A percentile compares a stretch with the other conserved stretches of the same genome.
Evolutionary conservation across 2,797 vertebrate genomes (phyloP).

Genomic region (Mormyrus hasselquistii): DNA sequence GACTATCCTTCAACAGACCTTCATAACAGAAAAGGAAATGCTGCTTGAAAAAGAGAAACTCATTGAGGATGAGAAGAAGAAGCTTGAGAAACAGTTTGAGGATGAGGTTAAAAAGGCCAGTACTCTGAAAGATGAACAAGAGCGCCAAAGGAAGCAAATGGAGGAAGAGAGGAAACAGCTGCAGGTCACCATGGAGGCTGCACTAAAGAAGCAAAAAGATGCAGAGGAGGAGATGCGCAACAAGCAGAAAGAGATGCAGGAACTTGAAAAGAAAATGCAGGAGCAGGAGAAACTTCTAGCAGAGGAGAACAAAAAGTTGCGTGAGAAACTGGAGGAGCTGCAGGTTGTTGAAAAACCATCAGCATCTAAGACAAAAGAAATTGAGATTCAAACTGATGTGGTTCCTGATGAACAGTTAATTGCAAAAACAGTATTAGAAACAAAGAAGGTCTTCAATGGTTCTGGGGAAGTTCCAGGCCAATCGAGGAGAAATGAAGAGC

Average conservation of each 20-base stretch:
- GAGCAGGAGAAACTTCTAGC: slow-evolving; percentile 80
- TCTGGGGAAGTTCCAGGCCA: slow-evolving; percentile 52
- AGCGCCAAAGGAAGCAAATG: slow-evolving; percentile 70
- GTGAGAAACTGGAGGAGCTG: slow-evolving; percentile 77
- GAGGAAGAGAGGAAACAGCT: slow-evolving; percentile 81
- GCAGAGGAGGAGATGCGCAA: slow-evolving; percentile 76
- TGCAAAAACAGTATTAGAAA: slow-evolving; percentile 47
- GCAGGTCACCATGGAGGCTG: slow-evolving; percentile 73
- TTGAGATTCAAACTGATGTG: slow-evolving; percentile 70
- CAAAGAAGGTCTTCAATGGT: slow-evolving; percentile 65
- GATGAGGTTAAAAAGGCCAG: slow-evolving; percentile 81
- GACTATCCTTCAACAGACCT: slow-evolving; percentile 73
- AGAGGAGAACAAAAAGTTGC: slow-evolving; percentile 84
- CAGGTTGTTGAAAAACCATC: slow-evolving; percentile 67
- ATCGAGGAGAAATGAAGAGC: slow-evolving; percentile 51
- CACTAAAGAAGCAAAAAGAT: slow-evolving; percentile 71
- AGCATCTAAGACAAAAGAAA: slow-evolving; percentile 64
- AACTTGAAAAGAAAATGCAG: slow-evolving; percentile 70
- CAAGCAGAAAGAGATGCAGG: slow-evolving; percentile 83
- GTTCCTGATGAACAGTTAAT: slow-evolving; percentile 52
- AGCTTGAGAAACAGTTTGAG: slow-evolving; percentile 80
- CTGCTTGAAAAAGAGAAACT: slow-evolving; percentile 79
- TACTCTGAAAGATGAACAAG: slow-evolving; percentile 76
- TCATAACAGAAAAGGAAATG: slow-evolving; percentile 79
- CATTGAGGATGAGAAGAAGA: slow-evolving; percentile 82